These are phyloP conservation scores for Epizoanthus illoricatus DNA, from an alignment of 92 coral and sea anemone genomes.

Conservation along the genomic window DNA sequence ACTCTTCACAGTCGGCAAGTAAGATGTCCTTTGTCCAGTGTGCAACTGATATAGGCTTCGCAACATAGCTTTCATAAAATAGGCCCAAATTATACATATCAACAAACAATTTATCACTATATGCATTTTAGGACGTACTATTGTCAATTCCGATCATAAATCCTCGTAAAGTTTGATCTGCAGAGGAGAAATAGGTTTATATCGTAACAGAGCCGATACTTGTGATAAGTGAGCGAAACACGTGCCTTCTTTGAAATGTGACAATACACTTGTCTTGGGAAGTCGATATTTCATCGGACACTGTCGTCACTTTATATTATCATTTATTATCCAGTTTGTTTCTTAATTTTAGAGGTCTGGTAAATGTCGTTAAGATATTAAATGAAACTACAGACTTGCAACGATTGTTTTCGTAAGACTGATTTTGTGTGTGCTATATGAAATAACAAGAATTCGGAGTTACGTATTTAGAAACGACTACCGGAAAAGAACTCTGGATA, in stretches of 20 bases:
- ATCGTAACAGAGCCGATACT: not conserved
- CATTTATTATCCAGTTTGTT: not conserved
- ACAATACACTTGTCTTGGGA: not conserved
- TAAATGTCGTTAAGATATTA: not conserved
- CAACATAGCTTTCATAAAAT: no score
- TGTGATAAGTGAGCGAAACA: not conserved
- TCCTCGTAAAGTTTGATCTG: not conserved
- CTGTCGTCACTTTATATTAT: not conserved
- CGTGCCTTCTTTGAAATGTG: conserved; percentile 8
- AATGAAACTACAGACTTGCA: not conserved
- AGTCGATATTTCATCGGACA: conserved; percentile 15
- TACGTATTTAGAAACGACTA: no score
- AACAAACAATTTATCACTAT: not conserved
- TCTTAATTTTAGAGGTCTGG: not conserved
- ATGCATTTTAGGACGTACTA: not conserved
- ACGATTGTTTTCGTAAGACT: no score
- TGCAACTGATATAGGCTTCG: not conserved
- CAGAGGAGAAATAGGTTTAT: not conserved
- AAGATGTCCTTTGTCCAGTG: not conserved
- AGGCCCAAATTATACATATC: not conserved
- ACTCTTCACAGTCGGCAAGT: not conserved
- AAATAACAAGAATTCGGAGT: no score
- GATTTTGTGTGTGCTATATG: no score
- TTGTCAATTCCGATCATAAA: not conserved
- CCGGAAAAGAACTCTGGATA: no score